phyloP scores from a whole-genome alignment of 2,888 invertebrate genomes.

The Drosophila planitibia region DNA sequence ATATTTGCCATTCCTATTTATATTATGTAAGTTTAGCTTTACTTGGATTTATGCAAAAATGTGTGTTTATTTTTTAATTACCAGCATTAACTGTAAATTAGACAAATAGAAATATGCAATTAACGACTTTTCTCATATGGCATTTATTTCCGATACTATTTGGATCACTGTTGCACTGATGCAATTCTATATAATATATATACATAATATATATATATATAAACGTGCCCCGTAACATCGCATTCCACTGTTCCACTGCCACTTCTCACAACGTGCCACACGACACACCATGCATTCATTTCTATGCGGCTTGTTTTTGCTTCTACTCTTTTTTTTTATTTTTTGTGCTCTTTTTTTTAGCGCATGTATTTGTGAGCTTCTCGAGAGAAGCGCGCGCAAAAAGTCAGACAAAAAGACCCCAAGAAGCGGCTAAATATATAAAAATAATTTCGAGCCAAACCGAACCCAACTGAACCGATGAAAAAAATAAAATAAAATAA shows the following conservation, averaged over 20 bases:
- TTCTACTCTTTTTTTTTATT: conserved; percentile 1
- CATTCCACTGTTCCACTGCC: conserved; percentile 27
- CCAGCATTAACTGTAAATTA: not conserved
- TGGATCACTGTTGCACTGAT: conserved; percentile 5
- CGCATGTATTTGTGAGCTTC: conserved; percentile 50
- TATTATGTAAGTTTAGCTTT: not conserved
- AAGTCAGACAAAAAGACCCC: conserved; percentile 25
- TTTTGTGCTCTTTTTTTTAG: conserved; percentile 9
- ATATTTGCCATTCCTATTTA: not conserved
- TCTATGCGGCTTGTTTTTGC: conserved; percentile 9
- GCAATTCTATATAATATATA: conserved; percentile 42
- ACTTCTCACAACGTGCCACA: conserved; percentile 73
- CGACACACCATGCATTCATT: conserved; percentile 63
- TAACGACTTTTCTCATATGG: not conserved
- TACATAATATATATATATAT: conserved; percentile 24
- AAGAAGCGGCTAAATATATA: conserved; percentile 70
- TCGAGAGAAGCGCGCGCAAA: conserved; percentile 41
- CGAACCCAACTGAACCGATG: conserved; percentile 13
- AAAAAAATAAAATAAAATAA: conserved; percentile 15
- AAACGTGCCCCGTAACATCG: conserved; percentile 20
- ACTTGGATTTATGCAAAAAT: not conserved
- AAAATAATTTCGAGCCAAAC: conserved; percentile 68
- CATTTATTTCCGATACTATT: not conserved
- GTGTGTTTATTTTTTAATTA: not conserved
- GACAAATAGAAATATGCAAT: not conserved